Evolutionary conservation across 2,888 invertebrate genomes (phyloP), one percentile per base, ranked within the genome.

Genomic region (Heliconius charithonia): DNA sequence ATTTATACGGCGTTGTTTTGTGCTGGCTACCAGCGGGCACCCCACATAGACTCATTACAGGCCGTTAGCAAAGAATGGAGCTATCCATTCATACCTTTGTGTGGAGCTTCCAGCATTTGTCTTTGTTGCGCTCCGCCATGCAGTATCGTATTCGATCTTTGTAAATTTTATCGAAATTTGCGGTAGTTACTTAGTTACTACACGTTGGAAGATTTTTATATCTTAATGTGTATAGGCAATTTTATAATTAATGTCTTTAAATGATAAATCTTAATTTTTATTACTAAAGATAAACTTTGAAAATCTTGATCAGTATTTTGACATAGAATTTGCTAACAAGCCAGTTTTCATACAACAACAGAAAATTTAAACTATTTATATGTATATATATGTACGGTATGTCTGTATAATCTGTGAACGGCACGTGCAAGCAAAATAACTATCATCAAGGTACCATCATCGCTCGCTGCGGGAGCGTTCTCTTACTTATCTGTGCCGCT

Each of bases 31-130:
- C 77, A 78, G 78, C 78, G 86, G 86, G 86, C 75, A 81, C 84
- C 85, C 86, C 86, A 89, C 90, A 90, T 87, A 90, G 89, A 92
- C 87, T 92, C 90, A 91, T 91, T 93, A 92, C 89, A 86, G 85
- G 82, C 85, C 84, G 85, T 85, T 82, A 82, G 86, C 89, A 87
- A 92, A 92, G 92, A 93, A 92, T 91, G 90, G 92, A 91, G 72
- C 78, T 80, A 82, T 82, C 79, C 79, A 80, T 82, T 80, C 89
- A 90, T 89, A 89, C 87, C 90, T 91, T 92, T 91, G 90, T 91
- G 85, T 84, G 84, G 89, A 90, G 91, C 89, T 88, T 87, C 88
- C 86, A 87, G 87, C 88, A 92, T 92, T 93, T 90, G 90, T 93
- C 92, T 92, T 89, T 91, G 91, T 91, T 91, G 90, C 91, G 81